These are phyloP conservation scores for Pediacus dermestoides DNA, from an alignment of 2,888 invertebrate species.

Conservation along the genomic window DNA sequence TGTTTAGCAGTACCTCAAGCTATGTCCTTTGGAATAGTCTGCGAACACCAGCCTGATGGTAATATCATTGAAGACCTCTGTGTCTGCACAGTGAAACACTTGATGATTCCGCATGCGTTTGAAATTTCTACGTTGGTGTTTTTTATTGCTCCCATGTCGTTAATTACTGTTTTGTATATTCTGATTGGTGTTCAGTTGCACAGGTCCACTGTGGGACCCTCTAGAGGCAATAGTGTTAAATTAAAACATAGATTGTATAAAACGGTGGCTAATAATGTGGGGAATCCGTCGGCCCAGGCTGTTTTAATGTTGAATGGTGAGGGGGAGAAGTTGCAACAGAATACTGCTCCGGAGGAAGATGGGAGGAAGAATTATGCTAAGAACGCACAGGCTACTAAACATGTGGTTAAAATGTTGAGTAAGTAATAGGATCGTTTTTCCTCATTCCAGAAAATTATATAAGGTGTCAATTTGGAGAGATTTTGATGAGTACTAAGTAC, in stretches of 20 bases:
- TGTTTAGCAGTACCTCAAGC: conserved; percentile 74
- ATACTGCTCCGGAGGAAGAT: conserved; percentile 37
- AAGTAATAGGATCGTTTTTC: too few species aligned
- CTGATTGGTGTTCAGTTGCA: conserved; percentile 50
- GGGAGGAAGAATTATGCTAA: conserved; percentile 48
- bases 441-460: too few species aligned
- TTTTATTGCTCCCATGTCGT: conserved; percentile 59
- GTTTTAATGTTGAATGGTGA: conserved; percentile 29
- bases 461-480: too few species aligned
- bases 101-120: conserved; percentile 50
- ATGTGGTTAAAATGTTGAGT: conserved; percentile 59
- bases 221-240: conserved; percentile 43
- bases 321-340: conserved; percentile 24
- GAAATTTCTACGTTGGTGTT: conserved; percentile 57
- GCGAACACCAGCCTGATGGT: conserved; percentile 30
- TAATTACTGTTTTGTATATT: conserved; percentile 57
- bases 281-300: conserved; percentile 29
- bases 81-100: conserved; percentile 44
- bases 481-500: too few species aligned
- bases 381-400: conserved; percentile 47
- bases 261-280: conserved; percentile 28
- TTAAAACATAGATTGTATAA: conserved; percentile 41
- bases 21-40: conserved; percentile 73
- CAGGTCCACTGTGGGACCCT: conserved; percentile 41
- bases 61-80: conserved; percentile 41